Evolutionary conservation across 1,140 invertebrate genomes (phyloP), one percentile per base, ranked within the genome.

Genomic region (Nephila pilipes): DNA sequence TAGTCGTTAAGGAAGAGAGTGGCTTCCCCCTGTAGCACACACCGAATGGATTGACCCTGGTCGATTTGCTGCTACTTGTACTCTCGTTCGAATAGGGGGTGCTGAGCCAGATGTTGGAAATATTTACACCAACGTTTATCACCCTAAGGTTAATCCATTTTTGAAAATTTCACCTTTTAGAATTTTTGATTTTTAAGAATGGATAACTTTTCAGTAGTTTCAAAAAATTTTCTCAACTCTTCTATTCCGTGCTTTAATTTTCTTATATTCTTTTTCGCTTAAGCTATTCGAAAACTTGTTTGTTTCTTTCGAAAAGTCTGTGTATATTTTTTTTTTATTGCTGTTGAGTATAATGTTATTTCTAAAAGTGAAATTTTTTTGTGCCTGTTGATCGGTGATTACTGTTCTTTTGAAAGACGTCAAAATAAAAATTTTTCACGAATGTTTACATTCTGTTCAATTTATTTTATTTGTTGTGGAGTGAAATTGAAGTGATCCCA

Each of bases 51-150:
- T 69, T 38, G 85, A 54, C 85, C 85, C 85, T 63, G 85, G 85
- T 87, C 85, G 85, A 87, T 87, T 87, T 54, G 58, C 63, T 87
- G 46, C 60, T 87, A 69, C 85, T 87, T 38, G 85, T 46, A 58
- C 54, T 58, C 36, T 57, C 83, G 54, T 60, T 85, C 55, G n/a
- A 29, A n/a, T 22, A 14, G 80, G 80, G 38, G 22, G 14, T 60
- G 55, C 14, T 55, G 83, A 85, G n/a, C 83, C 83, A 85, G 54
- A 85, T 85, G 83, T 2, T 29, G n/a, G 55, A 58, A 85, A 85
- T 58, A 85, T 58, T 58, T 85, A 58, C 22, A 25, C 80, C 46
- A 25, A 81, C 46, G 20, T 81, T 81, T 25, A 75, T 75, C 25
- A 75, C 29, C 25, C n/a, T 81, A 55, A 81, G 80, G 80, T 81